Conservation (phyloP, 2,113 vertebrate genomes). For the Camarhynchus parvulus region DNA sequence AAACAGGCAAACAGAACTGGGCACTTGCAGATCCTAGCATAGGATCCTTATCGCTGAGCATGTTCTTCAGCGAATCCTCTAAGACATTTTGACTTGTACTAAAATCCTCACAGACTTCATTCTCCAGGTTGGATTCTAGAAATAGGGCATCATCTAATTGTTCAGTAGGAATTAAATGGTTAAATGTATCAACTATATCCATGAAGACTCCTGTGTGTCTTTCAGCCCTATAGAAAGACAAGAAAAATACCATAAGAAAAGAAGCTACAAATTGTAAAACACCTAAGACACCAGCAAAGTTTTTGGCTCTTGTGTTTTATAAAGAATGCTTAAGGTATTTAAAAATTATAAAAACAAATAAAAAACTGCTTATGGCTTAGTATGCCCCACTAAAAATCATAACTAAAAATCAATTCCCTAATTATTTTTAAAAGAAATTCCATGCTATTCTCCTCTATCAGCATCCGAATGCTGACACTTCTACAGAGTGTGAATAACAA, state of each 20-base stretch:
- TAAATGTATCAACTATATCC: slow-evolving; percentile 99
- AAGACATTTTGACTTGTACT: slow-evolving; percentile 85
- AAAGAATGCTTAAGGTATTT: slow-evolving; percentile 70
- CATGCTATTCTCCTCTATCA: not conserved
- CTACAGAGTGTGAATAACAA: not conserved
- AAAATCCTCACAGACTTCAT: slow-evolving; percentile 98
- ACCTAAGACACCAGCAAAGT: slow-evolving; percentile 75
- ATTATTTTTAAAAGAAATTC: not conserved
- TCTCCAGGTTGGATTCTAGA: slow-evolving; percentile 94
- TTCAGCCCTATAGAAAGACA: slow-evolving; percentile 88
- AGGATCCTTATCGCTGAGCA: slow-evolving; percentile 99
- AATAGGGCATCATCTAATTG: slow-evolving; percentile 97
- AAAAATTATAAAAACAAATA: slow-evolving; percentile 7
- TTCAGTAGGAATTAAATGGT: slow-evolving; percentile 99
- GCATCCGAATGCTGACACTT: not conserved
- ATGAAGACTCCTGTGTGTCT: slow-evolving; percentile 95
- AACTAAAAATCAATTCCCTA: slow-evolving; percentile 28
- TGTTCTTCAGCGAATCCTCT: slow-evolving; percentile 98
- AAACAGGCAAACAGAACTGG: slow-evolving; percentile 93
- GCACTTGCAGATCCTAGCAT: slow-evolving; percentile 98
- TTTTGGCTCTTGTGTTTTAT: slow-evolving; percentile 68
- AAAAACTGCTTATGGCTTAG: slow-evolving; percentile 31
- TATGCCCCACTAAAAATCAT: not conserved
- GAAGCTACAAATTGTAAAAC: slow-evolving; percentile 78
- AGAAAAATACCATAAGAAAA: slow-evolving; percentile 86